Base-by-base conservation (phyloP, 35 echinoderm and acorn worm genomes). In the Patiria miniata region DNA sequence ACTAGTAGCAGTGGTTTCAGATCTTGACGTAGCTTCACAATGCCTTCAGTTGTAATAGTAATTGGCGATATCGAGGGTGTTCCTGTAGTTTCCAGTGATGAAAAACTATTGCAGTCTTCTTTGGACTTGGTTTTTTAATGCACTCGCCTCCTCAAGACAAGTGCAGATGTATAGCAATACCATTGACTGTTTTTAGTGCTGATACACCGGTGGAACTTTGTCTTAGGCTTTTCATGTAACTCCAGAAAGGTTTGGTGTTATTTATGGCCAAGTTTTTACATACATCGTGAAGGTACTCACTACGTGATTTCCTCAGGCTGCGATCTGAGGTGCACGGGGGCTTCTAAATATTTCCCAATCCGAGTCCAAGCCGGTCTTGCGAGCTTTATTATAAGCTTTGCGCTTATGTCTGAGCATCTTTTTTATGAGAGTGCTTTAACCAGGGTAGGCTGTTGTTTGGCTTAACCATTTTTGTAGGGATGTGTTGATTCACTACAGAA, bases 161-260 rank as follows among this genome's bases (percentile, higher is more conserved):
- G 8, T 26, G 51, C 82, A 26, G 28, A 59, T 34, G 82, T n/a
- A n/a, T 61, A 29, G 84, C 68, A 9, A 42, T 40, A 2, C 68
- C 61, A 34, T 15, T 83, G 4, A 22, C 51, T 14, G 51, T 76
- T n/a, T 68, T n/a, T 2, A 76, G 59, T 28, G 84, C 18, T 21
- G 84, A 12, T 5, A 77, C 68, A 8, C 60, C 84, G 2, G 68
- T 39, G 42, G 52, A 76, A 7, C 40, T 76, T 37, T 86, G 84
- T 6, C 68, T 57, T 8, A 15, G 15, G 26, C 34, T 76, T 40
- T 86, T 76, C 39, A 86, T 51, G 42, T 69, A 86, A 16, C 68
- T 57, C 84, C 84, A 86, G 36, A 86, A 86, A 26, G 84, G 59
- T 69, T 86, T 76, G 60, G 84, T 77, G 37, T 69, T 57, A 32